Conservation (phyloP, 1,140 invertebrate species). For the Drosophila elegans region DNA sequence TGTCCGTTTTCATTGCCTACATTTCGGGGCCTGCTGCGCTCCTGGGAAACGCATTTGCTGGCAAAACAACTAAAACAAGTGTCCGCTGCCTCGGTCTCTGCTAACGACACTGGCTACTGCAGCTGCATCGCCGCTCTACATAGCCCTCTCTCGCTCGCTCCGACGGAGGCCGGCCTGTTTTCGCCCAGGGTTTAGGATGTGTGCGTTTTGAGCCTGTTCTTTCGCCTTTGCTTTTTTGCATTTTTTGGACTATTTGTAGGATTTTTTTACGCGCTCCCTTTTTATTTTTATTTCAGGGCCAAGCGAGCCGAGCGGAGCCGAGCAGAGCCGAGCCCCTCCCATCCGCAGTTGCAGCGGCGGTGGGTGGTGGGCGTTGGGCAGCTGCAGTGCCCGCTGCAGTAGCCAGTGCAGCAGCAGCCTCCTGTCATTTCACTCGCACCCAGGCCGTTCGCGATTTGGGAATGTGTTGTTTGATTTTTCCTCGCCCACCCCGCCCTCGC, state of each 20-base stretch:
- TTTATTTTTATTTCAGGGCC: conserved; percentile 58
- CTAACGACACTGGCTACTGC: background rate
- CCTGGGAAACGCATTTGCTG: conserved; percentile 75
- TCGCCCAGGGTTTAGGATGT: conserved; percentile 51
- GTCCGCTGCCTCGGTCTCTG: conserved; percentile 20
- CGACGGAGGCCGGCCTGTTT: conserved; percentile 39
- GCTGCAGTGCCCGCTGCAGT: conserved; percentile 17
- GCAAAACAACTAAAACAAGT: conserved; percentile 71
- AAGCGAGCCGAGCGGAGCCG: conserved; percentile 29
- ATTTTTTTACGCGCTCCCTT: conserved; percentile 38
- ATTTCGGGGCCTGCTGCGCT: conserved; percentile 34
- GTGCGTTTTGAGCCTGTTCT: conserved; percentile 60
- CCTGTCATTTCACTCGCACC: conserved; percentile 82
- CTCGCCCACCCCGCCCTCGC: background rate
- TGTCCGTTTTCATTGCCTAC: conserved; percentile 20
- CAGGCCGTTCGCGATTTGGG: conserved; percentile 52
- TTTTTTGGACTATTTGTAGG: conserved; percentile 69
- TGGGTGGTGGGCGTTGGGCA: background rate
- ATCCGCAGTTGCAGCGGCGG: conserved; percentile 14
- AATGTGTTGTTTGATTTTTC: conserved; percentile 69
- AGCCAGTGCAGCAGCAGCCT: conserved; percentile 43
- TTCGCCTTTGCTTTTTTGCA: conserved; percentile 42
- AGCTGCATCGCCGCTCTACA: conserved; percentile 22
- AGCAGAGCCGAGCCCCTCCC: conserved; percentile 47
- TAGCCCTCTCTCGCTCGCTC: conserved; percentile 33